These are phyloP conservation scores for Nycteola revayana DNA, from an alignment of 2,888 invertebrate species.

Conservation along the genomic window DNA sequence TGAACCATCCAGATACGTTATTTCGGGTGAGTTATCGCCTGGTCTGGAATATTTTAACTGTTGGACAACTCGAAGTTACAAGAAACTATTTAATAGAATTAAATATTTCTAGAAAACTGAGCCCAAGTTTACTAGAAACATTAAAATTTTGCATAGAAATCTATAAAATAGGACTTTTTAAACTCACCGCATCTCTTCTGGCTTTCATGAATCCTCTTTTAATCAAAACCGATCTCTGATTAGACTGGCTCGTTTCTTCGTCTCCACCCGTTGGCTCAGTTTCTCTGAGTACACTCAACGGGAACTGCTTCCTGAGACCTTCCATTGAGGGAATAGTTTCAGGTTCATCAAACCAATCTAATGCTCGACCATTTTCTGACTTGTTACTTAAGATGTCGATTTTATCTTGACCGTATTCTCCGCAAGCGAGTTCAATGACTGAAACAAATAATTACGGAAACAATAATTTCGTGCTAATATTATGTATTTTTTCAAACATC, in stretches of 20 bases:
- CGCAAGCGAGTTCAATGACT: slow-evolving; percentile 97
- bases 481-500: no score
- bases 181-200: slow-evolving; percentile 85
- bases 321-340: slow-evolving; percentile 80
- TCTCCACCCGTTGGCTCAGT: slow-evolving; percentile 64
- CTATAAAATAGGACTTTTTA: no score
- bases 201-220: slow-evolving; percentile 87
- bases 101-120: no score
- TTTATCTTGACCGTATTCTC: slow-evolving; percentile 93
- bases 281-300: slow-evolving; percentile 69
- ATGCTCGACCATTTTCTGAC: slow-evolving; percentile 86
- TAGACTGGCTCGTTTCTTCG: slow-evolving; percentile 86
- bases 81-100: no score
- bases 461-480: no score
- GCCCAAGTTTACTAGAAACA: no score
- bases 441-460: not conserved
- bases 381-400: slow-evolving; percentile 84
- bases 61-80: no score
- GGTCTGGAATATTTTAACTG: no score
- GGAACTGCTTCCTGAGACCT: slow-evolving; percentile 78
- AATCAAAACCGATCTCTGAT: slow-evolving; percentile 88
- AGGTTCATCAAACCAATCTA: slow-evolving; percentile 86
- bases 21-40: no score
- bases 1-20: no score
- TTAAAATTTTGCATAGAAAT: no score